These are phyloP conservation scores for Hiodon alosoides DNA, from an alignment of 2,113 vertebrate species.

Conservation along the genomic window DNA sequence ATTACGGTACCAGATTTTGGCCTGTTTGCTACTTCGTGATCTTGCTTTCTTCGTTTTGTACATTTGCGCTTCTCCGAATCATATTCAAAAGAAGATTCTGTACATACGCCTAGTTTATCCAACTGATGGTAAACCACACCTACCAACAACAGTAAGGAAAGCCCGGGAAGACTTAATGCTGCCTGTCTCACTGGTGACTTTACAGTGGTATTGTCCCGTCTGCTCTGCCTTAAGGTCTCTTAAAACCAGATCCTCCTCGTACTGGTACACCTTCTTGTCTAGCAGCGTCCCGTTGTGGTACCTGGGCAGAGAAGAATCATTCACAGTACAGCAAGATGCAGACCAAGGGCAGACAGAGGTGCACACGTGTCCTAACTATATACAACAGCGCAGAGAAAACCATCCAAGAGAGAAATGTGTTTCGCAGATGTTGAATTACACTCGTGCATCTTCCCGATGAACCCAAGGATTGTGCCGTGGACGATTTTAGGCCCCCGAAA, in stretches of 20 bases:
- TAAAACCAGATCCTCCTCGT: slow-evolving; percentile 67
- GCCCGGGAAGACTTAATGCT: slow-evolving; percentile 72
- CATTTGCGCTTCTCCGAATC: no score
- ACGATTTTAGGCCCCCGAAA: not conserved
- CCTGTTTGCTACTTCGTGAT: slow-evolving; percentile 32
- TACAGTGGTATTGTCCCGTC: slow-evolving; percentile 81
- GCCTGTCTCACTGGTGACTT: slow-evolving; percentile 75
- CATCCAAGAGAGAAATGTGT: not conserved
- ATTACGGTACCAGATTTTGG: slow-evolving; percentile 17
- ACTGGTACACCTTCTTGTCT: slow-evolving; percentile 61
- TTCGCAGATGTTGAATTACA: not conserved
- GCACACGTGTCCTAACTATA: no score
- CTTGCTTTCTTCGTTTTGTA: slow-evolving; percentile 17
- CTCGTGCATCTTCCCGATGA: not conserved
- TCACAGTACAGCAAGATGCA: not conserved
- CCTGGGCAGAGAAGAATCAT: slow-evolving; percentile 53
- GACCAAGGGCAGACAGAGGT: not conserved
- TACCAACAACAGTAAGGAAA: slow-evolving; percentile 75
- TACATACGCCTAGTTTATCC: no score
- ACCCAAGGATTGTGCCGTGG: not conserved
- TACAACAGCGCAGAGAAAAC: no score
- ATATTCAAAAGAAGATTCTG: no score
- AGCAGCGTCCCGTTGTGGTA: slow-evolving; percentile 88
- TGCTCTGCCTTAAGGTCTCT: slow-evolving; percentile 61
- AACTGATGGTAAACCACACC: slow-evolving; percentile 28